phyloP scores from a whole-genome alignment of 2,113 vertebrate species.

The Sinocyclocheilus anophthalmus region DNA sequence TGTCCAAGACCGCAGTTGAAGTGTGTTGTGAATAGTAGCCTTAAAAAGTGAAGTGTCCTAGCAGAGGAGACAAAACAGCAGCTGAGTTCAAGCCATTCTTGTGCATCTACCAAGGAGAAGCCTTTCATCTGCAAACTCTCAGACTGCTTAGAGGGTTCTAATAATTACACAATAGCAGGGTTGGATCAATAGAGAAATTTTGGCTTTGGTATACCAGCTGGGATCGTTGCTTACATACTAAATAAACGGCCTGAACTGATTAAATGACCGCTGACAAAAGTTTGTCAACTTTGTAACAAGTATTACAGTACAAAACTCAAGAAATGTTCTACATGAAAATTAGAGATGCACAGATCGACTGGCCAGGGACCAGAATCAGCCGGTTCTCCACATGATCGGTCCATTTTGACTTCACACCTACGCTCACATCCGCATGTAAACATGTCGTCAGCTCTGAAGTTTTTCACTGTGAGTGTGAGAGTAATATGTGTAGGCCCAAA shows the following conservation, averaged over 20 bases:
- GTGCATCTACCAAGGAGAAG: background rate
- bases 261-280: background rate
- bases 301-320: background rate
- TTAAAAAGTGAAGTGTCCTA: constrained; percentile 44
- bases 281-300: background rate
- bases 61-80: constrained; percentile 41
- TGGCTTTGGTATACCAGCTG: background rate
- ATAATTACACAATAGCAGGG: background rate
- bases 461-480: too few relatives aligned
- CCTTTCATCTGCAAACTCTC: constrained; percentile 18
- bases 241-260: background rate
- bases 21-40: constrained; percentile 49
- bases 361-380: too few relatives aligned
- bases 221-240: background rate
- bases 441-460: too few relatives aligned
- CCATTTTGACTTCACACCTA: too few relatives aligned
- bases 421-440: too few relatives aligned
- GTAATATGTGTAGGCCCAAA: too few relatives aligned
- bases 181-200: background rate
- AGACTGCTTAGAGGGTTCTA: constrained; percentile 6
- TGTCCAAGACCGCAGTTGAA: constrained; percentile 37
- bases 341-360: too few relatives aligned
- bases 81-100: constrained; percentile 39
- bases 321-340: background rate
- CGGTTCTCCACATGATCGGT: too few relatives aligned